Conservation (phyloP, 2,888 invertebrate species). For the Lasioglossum zephyrum region DNA sequence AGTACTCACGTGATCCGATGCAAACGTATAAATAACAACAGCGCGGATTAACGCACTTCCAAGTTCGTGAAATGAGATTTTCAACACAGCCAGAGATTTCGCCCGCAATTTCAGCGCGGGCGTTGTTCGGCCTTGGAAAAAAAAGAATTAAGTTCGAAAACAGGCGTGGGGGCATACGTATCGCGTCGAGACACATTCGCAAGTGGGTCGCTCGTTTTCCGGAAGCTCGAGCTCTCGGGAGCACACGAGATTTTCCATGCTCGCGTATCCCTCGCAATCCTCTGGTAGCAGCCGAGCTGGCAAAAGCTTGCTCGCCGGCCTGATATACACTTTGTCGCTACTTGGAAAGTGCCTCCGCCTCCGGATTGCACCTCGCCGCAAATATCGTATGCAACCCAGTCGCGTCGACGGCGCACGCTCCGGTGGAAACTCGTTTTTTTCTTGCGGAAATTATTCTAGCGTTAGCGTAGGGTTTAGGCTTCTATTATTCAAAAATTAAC, state of each 20-base stretch:
- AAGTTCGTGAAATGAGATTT: not conserved
- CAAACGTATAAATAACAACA: not conserved
- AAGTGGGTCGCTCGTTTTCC: slow-evolving; percentile 25
- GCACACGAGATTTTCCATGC: slow-evolving; percentile 14
- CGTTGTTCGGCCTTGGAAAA: not conserved
- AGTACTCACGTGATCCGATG: too few relatives aligned
- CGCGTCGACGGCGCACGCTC: slow-evolving; percentile 10
- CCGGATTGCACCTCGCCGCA: slow-evolving; percentile 62
- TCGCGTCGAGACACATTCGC: slow-evolving; percentile 16
- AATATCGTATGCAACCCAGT: slow-evolving; percentile 57
- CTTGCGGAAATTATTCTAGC: not conserved
- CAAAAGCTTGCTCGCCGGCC: slow-evolving; percentile 45
- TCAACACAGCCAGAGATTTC: not conserved
- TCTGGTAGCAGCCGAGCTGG: slow-evolving; percentile 27
- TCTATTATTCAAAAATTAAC: too few relatives aligned
- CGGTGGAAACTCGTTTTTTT: not conserved
- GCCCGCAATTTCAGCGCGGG: not conserved
- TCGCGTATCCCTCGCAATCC: not conserved
- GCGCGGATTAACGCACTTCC: not conserved
- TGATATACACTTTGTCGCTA: slow-evolving; percentile 68
- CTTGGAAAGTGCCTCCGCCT: slow-evolving; percentile 68
- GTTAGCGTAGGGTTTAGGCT: not conserved
- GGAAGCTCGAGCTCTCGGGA: not conserved
- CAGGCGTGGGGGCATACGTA: not conserved
- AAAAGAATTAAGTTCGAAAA: not conserved